Conservation (phyloP, 2,113 vertebrate species). For the Seriola aureovittata region DNA sequence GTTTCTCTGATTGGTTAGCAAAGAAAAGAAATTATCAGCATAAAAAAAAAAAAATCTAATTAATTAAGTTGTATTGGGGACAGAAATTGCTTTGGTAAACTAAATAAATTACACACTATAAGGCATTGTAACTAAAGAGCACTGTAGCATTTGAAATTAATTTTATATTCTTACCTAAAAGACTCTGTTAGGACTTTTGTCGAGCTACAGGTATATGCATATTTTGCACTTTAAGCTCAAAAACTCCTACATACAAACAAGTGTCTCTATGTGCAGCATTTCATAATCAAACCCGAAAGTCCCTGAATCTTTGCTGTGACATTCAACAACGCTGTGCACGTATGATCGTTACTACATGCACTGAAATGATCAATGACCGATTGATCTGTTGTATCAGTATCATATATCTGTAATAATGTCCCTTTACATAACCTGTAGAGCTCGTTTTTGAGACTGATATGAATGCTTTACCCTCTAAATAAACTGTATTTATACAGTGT, state of each 20-base stretch:
- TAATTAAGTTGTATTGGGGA: constrained; percentile 19
- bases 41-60: constrained; percentile 7
- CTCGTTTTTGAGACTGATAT: not conserved
- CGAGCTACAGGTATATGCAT: not conserved
- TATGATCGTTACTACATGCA: not conserved
- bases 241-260: not conserved
- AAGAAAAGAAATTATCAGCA: constrained; percentile 6
- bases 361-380: not conserved
- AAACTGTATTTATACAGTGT: not conserved
- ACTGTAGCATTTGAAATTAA: not conserved
- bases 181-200: not conserved
- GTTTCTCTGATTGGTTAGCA: constrained; percentile 37
- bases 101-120: not conserved
- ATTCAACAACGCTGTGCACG: not conserved
- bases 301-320: not conserved
- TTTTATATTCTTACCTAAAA: not conserved
- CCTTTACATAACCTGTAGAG: not conserved
- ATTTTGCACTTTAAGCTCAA: not conserved
- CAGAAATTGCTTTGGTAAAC: constrained; percentile 19
- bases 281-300: not conserved
- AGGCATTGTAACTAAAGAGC: not conserved
- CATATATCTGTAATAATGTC: not conserved
- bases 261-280: not conserved
- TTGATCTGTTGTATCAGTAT: not conserved
- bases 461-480: not conserved